Evolutionary conservation across 2,888 invertebrate genomes (phyloP), one percentile per base, ranked within the genome.

Genomic region (Plebejus melissa): DNA sequence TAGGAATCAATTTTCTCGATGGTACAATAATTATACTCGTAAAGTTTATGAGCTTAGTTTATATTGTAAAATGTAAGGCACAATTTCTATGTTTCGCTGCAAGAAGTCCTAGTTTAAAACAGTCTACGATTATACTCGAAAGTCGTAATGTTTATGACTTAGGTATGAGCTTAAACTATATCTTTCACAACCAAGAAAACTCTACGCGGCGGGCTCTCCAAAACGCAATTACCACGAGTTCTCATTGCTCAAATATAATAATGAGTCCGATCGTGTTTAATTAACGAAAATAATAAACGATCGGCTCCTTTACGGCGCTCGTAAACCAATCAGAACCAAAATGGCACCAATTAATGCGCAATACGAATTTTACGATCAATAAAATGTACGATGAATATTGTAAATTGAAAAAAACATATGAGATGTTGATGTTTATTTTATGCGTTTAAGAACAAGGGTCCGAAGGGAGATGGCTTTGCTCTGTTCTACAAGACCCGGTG

Each of bases 391-490:
- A 77, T 74, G 80, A 80, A 80, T 79, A 76, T 80, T 80, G 79
- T 78, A 78, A 77, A 76, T 76, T 77, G 76, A 79, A 77, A 80
- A 50, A 79, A 38, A 36, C 54, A 83, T 79, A 83, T 80, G 79
- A 78, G 76, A 80, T 81, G 81, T 81, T 79, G 80, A 83, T 86
- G 85, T 86, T 86, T 86, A 85, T 87, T 87, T 87, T 85, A 88
- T 86, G 84, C 83, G 81, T 80, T 80, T 82, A 85, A 85, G 88
- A 91, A 91, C 90, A 91, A 89, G 90, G 87, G 84, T 86, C 87
- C 78, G 82, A 82, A 81, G 84, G 84, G 83, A 84, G 86, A 86
- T 85, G 88, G 90, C 88, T 90, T 89, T 88, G 88, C 85, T 81
- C 86, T 87, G 87, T 83, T 85, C 86, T 83, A 85, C 87, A 85